Percentiles rank a stretch among this genome's conserved stretches.
Conservation (phyloP, 1,140 invertebrate species). For the Neodiprion virginianus region DNA sequence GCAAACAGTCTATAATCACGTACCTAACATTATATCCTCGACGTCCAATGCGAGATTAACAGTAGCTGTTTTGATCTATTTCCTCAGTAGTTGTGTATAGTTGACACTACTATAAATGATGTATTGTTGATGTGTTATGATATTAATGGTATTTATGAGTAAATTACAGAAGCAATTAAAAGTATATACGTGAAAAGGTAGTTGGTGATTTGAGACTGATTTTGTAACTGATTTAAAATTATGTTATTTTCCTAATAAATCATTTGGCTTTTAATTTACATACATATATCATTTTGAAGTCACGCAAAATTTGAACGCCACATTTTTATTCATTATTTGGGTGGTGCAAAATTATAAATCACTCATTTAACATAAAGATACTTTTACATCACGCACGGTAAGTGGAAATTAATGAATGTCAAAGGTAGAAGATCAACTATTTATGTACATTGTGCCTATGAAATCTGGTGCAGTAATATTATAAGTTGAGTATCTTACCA, state of each 20-base stretch:
- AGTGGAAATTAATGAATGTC: too few relatives aligned
- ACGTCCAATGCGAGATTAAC: constrained; percentile 20
- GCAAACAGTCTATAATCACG: constrained; percentile 24
- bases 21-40: constrained; percentile 27
- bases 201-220: constrained; percentile 5
- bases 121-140: constrained; percentile 21
- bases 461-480: too few relatives aligned
- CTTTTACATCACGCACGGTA: too few relatives aligned
- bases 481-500: too few relatives aligned
- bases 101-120: constrained; percentile 15
- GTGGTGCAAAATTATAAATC: too few relatives aligned
- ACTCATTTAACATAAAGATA: too few relatives aligned
- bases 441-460: too few relatives aligned
- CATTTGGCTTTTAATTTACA: not conserved
- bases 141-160: constrained; percentile 25
- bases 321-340: too few relatives aligned
- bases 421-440: too few relatives aligned
- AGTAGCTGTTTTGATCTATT: constrained; percentile 20
- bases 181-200: constrained; percentile 2
- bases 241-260: constrained; percentile 5
- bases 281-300: too few relatives aligned
- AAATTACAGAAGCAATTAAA: constrained; percentile 4
- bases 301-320: too few relatives aligned
- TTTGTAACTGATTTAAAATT: not conserved
- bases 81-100: constrained; percentile 28